Base-by-base conservation (phyloP, 2,888 invertebrate species). In the Neoscelio sp. region DNA sequence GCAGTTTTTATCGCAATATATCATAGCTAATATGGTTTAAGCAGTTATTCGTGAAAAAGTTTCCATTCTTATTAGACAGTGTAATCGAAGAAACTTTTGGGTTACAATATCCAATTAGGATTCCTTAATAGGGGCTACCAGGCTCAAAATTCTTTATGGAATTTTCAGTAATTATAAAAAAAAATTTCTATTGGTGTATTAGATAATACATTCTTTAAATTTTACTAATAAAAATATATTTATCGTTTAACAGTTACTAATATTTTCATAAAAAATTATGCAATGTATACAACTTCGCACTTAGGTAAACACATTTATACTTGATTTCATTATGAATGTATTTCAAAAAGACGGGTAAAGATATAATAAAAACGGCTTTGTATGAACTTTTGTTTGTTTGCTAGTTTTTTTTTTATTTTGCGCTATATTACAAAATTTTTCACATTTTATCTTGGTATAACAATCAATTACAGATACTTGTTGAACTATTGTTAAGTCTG, bases 301-400 rank as follows among this genome's bases (percentile, higher is more conserved):
- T 46, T 46, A 35, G 33, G 46, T 46, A 46, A 46, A 35, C 0
- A 15, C 20, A 54, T 23, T 54, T n/a, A 23, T 60, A 40, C 8
- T 5, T 13, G 6, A 20, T 30, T 44, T 26, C 18, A 44, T 60
- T 60, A 44, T 44, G 44, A 18, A 60, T 33, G 18, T 17, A 12
- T 54, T 8, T 33, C 23, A 23, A 23, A 4, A 23, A 23, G 23
- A 23, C 23, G 6, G 23, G 23, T 4, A 4, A 4, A 23, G 6
- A 23, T 23, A 3, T 4, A 6, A 23, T 23, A 23, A 23, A 23
- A 23, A n/a, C n/a, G n/a, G n/a, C n/a, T n/a, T n/a, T n/a, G n/a
- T n/a, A n/a, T n/a, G n/a, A n/a, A n/a, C 23, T 3, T 23, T 23
- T 23, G 3, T 23, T 23, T 23, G 23, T 23, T 23, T 23, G 2